Evolutionary conservation across 2,797 vertebrate genomes (phyloP), one percentile per base, ranked within the genome.

Genomic region (Hyperoplus immaculatus): DNA sequence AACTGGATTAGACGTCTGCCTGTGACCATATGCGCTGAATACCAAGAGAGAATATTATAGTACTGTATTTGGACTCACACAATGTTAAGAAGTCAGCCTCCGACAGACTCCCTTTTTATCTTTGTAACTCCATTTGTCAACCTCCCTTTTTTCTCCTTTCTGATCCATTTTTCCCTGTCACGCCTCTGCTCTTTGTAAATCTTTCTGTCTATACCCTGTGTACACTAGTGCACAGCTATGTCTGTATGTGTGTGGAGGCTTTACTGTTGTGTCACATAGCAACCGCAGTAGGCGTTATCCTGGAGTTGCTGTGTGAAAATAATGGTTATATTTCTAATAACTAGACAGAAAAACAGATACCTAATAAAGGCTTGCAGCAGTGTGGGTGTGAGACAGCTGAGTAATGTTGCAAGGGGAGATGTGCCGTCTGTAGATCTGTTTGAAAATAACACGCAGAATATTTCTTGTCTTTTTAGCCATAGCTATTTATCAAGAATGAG

Each of bases 1-100:
- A 89, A 82, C 16, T 63, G 76, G 87, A 93, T 91, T 91, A 87
- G 85, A 81, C 1, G 8, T 67, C 62, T 47, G 39, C 50, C 67
- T 65, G 66, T 71, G 39, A 53, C 72, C 77, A 63, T 70, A 79
- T 73, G 71, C 53, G 1, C 75, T 61, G 43, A 76, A 66, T 67
- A 78, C 87, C 79, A 78, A 62, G 72, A 51, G 79, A 72, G 80
- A 72, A 83, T 83, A 89, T 88, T 81, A 88, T 69, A 16, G 63
- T 66, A 29, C 29, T 29, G 29, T 29, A 29, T 77, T 82, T 56
- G 51, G 47, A 75, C 57, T 58, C 39, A 45, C 38, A 45, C 8
- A 53, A 21, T 68, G 29, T 71, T 83, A 60, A 76, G n/a, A 66
- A 43, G 61, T 69, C 36, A 4, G 60, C 42, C 47, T 77, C 56